These are phyloP conservation scores for Isichthys henryi DNA, from an alignment of 2,113 vertebrate genomes.

Conservation along the genomic window DNA sequence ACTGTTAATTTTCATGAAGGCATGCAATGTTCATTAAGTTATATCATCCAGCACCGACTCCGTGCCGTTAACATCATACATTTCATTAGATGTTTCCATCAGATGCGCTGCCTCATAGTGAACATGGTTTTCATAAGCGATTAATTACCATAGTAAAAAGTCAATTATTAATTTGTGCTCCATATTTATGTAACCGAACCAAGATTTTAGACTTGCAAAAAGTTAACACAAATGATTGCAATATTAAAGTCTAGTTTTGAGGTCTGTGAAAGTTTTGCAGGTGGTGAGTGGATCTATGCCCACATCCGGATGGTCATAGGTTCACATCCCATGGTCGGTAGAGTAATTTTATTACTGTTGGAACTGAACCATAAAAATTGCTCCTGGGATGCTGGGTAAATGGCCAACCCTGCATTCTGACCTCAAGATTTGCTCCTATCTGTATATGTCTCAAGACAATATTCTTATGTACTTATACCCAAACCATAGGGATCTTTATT, in stretches of 20 bases:
- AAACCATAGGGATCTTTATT: background rate
- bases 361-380: background rate
- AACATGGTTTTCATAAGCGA: background rate
- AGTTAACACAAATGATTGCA: background rate
- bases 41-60: background rate
- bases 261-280: background rate
- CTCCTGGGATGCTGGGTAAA: background rate
- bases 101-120: background rate
- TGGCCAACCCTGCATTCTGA: background rate
- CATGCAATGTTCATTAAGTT: background rate
- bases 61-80: background rate
- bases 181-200: background rate
- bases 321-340: background rate
- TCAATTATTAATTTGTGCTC: background rate
- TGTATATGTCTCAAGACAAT: background rate
- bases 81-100: background rate
- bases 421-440: background rate
- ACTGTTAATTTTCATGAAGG: background rate
- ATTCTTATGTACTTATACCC: background rate
- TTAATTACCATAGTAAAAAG: background rate
- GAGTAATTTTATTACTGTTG: background rate
- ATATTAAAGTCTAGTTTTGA: background rate
- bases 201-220: background rate
- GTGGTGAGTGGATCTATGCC: background rate
- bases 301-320: background rate